phyloP scores from a whole-genome alignment of 2,113 vertebrate genomes.

The Pipa parva region DNA sequence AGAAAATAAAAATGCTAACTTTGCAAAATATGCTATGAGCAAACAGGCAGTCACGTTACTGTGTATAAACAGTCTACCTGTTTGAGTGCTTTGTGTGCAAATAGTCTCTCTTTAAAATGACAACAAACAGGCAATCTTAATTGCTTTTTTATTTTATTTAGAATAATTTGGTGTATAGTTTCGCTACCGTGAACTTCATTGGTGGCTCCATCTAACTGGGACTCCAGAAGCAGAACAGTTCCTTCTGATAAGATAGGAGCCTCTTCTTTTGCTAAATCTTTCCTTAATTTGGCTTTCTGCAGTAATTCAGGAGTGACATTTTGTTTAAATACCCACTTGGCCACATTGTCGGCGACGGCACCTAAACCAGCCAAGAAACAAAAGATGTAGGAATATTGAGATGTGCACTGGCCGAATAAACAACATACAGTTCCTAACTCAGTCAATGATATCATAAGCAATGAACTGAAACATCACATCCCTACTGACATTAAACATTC shows the following conservation, averaged over 20 bases:
- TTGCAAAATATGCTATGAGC: too few relatives aligned
- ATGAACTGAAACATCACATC: neutral
- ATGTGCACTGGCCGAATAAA: too few relatives aligned
- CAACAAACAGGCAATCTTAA: too few relatives aligned
- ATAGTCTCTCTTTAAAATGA: too few relatives aligned
- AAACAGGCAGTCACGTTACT: too few relatives aligned
- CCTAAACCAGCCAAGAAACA: conserved; percentile 51
- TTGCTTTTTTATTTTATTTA: too few relatives aligned
- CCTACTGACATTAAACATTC: too few relatives aligned
- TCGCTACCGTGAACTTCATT: conserved; percentile 58
- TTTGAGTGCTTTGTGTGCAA: too few relatives aligned
- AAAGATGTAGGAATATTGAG: too few relatives aligned
- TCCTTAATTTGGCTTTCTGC: conserved; percentile 58
- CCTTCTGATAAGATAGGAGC: conserved; percentile 43
- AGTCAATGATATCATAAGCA: neutral
- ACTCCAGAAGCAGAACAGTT: conserved; percentile 39
- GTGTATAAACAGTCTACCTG: too few relatives aligned
- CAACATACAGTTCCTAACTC: neutral
- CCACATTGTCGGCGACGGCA: conserved; percentile 84
- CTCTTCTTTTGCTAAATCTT: conserved; percentile 49
- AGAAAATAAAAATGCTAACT: too few relatives aligned
- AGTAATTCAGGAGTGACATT: conserved; percentile 69
- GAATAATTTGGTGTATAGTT: neutral
- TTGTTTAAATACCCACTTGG: conserved; percentile 93
- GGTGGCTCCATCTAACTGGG: conserved; percentile 48